Conservation (phyloP, 2,888 invertebrate species). For the Bedellia somnulentella region DNA sequence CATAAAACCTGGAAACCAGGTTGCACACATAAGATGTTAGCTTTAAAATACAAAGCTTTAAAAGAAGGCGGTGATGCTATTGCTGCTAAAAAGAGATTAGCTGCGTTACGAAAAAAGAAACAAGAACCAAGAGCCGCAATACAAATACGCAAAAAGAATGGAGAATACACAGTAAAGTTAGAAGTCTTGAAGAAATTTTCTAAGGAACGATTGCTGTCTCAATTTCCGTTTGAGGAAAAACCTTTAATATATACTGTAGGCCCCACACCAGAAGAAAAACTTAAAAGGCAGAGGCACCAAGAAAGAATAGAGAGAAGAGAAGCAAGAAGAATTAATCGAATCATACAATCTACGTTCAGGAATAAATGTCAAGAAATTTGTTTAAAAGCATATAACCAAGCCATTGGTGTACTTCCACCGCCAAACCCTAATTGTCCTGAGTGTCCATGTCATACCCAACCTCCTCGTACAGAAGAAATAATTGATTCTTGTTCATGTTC, state of each 20-base stretch:
- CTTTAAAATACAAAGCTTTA: slow-evolving; percentile 31
- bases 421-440: slow-evolving; percentile 37
- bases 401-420: slow-evolving; percentile 38
- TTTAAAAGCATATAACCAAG: slow-evolving; percentile 48
- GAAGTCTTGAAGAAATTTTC: slow-evolving; percentile 50
- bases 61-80: slow-evolving; percentile 34
- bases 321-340: slow-evolving; percentile 34
- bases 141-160: slow-evolving; percentile 32
- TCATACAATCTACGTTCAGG: slow-evolving; percentile 43
- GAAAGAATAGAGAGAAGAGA: slow-evolving; percentile 41
- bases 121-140: slow-evolving; percentile 40
- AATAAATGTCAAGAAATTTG: slow-evolving; percentile 52
- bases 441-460: slow-evolving; percentile 32
- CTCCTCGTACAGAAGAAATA: slow-evolving; percentile 18
- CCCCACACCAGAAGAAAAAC: slow-evolving; percentile 37
- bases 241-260: slow-evolving; percentile 41
- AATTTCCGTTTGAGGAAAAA: slow-evolving; percentile 48
- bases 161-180: slow-evolving; percentile 46
- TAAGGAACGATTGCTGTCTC: slow-evolving; percentile 34
- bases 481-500: slow-evolving; percentile 49
- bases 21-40: slow-evolving; percentile 36
- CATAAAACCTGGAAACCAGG: slow-evolving; percentile 49
- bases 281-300: slow-evolving; percentile 30
- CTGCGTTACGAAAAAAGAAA: slow-evolving; percentile 39
- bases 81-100: slow-evolving; percentile 44